Base-by-base conservation (phyloP, 2,113 vertebrate genomes). In the Ochotona curzoniae region DNA sequence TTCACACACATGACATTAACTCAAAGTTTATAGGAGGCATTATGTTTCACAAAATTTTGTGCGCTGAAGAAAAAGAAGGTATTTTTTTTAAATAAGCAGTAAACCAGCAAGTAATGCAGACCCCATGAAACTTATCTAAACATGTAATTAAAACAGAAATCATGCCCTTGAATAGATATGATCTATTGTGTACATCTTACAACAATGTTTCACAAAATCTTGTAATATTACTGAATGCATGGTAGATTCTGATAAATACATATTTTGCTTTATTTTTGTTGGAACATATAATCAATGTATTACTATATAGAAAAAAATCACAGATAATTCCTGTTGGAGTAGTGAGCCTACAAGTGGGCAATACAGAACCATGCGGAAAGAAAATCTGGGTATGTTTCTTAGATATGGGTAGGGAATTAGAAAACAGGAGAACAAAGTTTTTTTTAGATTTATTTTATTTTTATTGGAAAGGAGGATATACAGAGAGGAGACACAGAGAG, bases 231-330 rank as follows among this genome's bases (percentile, higher is more conserved):
- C 9, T 51, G 38, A 83, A 61, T 28, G 49, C 47, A 15, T 35
- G 13, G 15, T 66, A n/a, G 35, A 66, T 5, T 79, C 67, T 79
- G 57, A 79, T 79, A 44, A 44, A 44, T 44, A 44, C 38, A 44
- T 44, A 44, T 44, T 84, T 26, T 78, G 51, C 32, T 17, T 90
- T 89, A n/a, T 35, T 83, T 83, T 90, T 51, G 73, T 35, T 83
- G 23, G 63, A 84, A 92, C 76, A 73, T 88, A 87, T 14, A 84
- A 84, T 73, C 63, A 85, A 75, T 76, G 0, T 57, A 63, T 60
- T 17, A n/a, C n/a, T 74, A 54, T n/a, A 12, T 26, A 83, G 69
- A 76, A 66, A 76, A 82, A 64, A 88, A 54, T 60, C 8, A 57
- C 87, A 92, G 47, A 25, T 69, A 74, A 74, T 81, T 83, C 87